Evolutionary conservation across 2,888 invertebrate genomes (phyloP).

Genomic region (Marronus borbonicus): DNA sequence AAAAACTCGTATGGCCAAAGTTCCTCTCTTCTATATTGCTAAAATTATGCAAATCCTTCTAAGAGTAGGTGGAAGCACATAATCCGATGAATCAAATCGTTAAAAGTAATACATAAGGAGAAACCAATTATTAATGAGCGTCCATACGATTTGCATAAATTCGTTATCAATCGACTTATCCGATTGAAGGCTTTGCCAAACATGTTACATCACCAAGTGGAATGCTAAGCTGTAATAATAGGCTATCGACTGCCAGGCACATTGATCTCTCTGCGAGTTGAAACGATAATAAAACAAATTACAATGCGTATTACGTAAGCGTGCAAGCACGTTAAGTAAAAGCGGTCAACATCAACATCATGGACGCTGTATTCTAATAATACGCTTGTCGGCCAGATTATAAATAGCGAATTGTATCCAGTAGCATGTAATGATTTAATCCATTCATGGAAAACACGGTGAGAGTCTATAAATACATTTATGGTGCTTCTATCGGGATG

Average conservation of each 20-base stretch:
- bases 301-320: conserved; percentile 27
- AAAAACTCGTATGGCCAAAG: not conserved
- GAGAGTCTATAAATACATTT: conserved; percentile 1
- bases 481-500: not conserved
- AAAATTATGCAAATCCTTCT: conserved; percentile 17
- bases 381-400: conserved; percentile 12
- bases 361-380: conserved; percentile 15
- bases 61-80: not conserved
- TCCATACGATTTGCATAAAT: conserved; percentile 22
- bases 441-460: conserved; percentile 4
- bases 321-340: not conserved
- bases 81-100: conserved; percentile 9
- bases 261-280: conserved; percentile 15
- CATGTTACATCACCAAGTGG: conserved; percentile 17
- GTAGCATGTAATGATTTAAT: not conserved
- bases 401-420: conserved; percentile 20
- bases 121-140: not conserved
- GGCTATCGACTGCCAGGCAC: not conserved
- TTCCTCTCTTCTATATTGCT: not conserved
- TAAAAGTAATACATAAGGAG: not conserved
- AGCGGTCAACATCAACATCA: conserved; percentile 5
- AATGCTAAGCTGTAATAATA: not conserved
- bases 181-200: not conserved
- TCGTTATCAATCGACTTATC: conserved; percentile 29
- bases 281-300: conserved; percentile 20